phyloP scores from a whole-genome alignment of 2,888 invertebrate species.

The Brachypalpus laphriformis region DNA sequence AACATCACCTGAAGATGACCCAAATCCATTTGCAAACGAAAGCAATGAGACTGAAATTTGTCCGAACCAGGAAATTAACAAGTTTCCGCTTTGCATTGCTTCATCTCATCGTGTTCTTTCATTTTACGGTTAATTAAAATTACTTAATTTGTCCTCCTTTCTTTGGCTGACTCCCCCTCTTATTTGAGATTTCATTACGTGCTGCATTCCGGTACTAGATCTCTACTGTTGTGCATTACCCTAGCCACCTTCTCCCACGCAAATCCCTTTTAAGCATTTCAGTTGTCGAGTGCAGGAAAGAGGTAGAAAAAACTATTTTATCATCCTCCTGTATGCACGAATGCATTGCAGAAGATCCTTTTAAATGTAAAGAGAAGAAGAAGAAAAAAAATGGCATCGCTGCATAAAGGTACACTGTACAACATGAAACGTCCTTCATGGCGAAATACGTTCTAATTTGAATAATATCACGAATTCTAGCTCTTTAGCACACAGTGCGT shows the following conservation, averaged over 20 bases:
- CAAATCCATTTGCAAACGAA: constrained; percentile 38
- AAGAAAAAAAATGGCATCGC: constrained; percentile 20
- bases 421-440: constrained; percentile 48
- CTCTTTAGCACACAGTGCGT: constrained; percentile 19
- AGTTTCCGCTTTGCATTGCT: constrained; percentile 53
- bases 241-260: neutral
- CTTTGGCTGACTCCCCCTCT: neutral
- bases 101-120: constrained; percentile 46
- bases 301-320: constrained; percentile 34
- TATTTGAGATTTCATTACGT: constrained; percentile 26
- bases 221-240: constrained; percentile 2
- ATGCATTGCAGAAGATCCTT: constrained; percentile 56
- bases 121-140: constrained; percentile 68
- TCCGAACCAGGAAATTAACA: constrained; percentile 61
- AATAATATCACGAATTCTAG: constrained; percentile 58
- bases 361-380: constrained; percentile 26
- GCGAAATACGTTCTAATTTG: constrained; percentile 66
- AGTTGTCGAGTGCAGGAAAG: constrained; percentile 39
- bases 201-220: constrained; percentile 16
- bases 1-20: constrained; percentile 46
- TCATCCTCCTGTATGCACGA: constrained; percentile 55
- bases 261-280: constrained; percentile 41
- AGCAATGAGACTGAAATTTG: constrained; percentile 37
- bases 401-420: neutral
- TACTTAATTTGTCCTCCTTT: constrained; percentile 56